These are phyloP conservation scores for Trichonephila clavipes DNA, from an alignment of 1,140 invertebrate species.

Conservation along the genomic window DNA sequence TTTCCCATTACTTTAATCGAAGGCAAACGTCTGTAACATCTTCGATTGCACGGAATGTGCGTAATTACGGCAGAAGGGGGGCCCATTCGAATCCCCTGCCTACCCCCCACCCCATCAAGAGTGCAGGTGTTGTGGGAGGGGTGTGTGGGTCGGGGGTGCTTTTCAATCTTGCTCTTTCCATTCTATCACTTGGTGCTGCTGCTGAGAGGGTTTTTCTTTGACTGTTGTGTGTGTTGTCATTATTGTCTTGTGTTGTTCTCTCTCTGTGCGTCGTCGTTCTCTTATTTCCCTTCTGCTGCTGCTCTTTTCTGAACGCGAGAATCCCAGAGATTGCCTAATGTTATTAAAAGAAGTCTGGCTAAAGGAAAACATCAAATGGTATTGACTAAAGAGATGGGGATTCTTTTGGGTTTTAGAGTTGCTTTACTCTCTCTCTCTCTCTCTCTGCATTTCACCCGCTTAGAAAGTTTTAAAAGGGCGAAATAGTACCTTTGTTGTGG, in stretches of 20 bases:
- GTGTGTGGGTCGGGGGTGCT: background rate
- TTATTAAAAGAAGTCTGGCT: constrained; percentile 57
- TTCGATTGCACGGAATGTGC: constrained; percentile 72
- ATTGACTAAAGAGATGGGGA: background rate
- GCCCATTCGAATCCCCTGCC: background rate
- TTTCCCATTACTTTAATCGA: constrained; percentile 77
- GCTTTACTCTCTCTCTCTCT: background rate
- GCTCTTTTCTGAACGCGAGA: background rate
- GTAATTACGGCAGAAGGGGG: constrained; percentile 71
- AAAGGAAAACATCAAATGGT: constrained; percentile 22
- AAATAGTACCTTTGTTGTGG: background rate
- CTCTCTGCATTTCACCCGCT: background rate
- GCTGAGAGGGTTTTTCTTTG: constrained; percentile 39
- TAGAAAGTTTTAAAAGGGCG: background rate
- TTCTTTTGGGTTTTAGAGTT: background rate
- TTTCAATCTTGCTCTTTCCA: constrained; percentile 1
- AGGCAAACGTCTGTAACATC: constrained; percentile 76
- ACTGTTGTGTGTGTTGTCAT: constrained; percentile 24
- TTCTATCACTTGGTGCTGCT: constrained; percentile 51
- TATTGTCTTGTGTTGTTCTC: constrained; percentile 43
- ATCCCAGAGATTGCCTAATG: constrained; percentile 46
- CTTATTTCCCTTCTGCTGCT: background rate
- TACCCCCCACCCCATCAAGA: background rate
- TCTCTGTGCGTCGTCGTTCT: background rate
- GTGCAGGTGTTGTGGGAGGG: constrained; percentile 23